Conservation (phyloP, 2,888 invertebrate species). For the Exocentrus adspersus region DNA sequence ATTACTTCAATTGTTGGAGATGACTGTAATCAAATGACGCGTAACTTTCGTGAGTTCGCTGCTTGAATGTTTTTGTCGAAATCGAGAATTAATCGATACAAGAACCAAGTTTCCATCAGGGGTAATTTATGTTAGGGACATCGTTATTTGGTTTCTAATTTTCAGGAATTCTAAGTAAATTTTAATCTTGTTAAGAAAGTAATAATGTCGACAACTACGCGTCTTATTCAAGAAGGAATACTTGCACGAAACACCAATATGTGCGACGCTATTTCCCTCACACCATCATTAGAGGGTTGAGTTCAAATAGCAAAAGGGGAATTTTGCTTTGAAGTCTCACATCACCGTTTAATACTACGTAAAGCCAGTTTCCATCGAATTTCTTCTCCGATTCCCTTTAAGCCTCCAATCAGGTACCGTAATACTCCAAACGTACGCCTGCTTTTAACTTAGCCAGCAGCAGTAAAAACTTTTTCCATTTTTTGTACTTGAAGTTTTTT, state of each 20-base stretch:
- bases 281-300: not conserved
- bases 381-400: not conserved
- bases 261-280: too few species aligned
- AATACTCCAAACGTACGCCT: not conserved
- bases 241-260: too few species aligned
- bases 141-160: too few species aligned
- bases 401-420: conserved; percentile 4
- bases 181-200: too few species aligned
- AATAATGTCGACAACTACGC: too few species aligned
- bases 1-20: conserved; percentile 26
- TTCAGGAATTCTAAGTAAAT: too few species aligned
- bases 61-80: not conserved
- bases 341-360: conserved; percentile 5
- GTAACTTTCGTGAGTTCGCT: not conserved
- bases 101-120: too few species aligned
- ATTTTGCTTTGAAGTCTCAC: not conserved
- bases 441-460: not conserved
- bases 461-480: conserved; percentile 4
- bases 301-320: not conserved
- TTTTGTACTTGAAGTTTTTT: not conserved
- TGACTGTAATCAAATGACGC: conserved; percentile 16
- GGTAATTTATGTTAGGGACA: too few species aligned
- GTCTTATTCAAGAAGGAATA: too few species aligned
- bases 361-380: not conserved
- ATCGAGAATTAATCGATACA: too few species aligned